Percentiles rank a stretch among this genome's conserved stretches.
Conservation (phyloP, 37 sponge, comb jelly and placozoan genomes). For the Chondrosia reniformis region DNA sequence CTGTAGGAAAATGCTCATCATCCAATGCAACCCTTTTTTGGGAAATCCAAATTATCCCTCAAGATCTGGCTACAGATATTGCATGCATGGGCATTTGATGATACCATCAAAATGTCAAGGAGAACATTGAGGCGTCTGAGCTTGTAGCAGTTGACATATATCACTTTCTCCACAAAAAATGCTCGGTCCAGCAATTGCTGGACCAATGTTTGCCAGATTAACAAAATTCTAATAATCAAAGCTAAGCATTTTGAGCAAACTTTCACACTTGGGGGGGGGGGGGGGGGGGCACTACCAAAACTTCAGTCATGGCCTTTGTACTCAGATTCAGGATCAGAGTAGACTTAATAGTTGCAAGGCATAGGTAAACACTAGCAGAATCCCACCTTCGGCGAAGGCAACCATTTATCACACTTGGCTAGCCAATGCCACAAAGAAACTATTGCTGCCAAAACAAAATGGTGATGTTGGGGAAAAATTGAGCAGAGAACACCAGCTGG, state of each 20-base stretch:
- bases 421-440: slow-evolving; percentile 76
- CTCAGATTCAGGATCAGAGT: too few species aligned
- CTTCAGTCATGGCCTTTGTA: too few species aligned
- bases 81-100: background rate
- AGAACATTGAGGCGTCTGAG: too few species aligned
- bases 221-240: slow-evolving; percentile 5
- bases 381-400: slow-evolving; percentile 72
- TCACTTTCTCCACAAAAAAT: too few species aligned
- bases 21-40: background rate
- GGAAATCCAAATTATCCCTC: background rate
- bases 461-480: slow-evolving; percentile 56
- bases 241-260: background rate
- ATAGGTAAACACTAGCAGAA: slow-evolving; percentile 66
- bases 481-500: slow-evolving; percentile 21
- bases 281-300: background rate
- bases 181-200: slow-evolving; percentile 4
- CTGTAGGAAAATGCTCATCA: background rate
- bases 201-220: slow-evolving; percentile 5
- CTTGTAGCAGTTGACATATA: too few species aligned
- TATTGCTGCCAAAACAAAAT: slow-evolving; percentile 29
- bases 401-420: slow-evolving; percentile 52
- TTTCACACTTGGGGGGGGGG: background rate
- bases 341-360: too few species aligned
- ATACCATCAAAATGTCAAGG: too few species aligned
- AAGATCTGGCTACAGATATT: background rate